Evolutionary conservation across 2,797 vertebrate genomes (phyloP), one percentile per base, ranked within the genome.

Genomic region (Moxostoma hubbsi): DNA sequence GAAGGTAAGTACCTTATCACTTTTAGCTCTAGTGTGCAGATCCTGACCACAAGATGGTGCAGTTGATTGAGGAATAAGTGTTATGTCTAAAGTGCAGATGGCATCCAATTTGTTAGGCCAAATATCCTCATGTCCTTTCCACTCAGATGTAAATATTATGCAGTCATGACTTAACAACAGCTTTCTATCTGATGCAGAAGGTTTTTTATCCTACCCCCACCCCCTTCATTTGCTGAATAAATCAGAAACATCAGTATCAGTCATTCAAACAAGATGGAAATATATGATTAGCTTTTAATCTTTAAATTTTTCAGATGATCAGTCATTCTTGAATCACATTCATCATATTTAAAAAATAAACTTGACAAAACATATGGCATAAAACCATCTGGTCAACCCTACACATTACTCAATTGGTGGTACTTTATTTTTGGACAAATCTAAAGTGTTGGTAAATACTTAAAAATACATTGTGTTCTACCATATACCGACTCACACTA

Each of bases 31-130:
- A 24, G 24, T 2, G 4, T 43, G n/a, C 24, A 1, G 11, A 10
- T n/a, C 11, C 8, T 62, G 36, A 64, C 79, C 84, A 83, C 81
- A 62, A 83, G 79, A 81, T 83, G 79, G 72, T 53, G 51, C 68
- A 66, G 51, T 73, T 83, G 81, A 55, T 49, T 77, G 73, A 46
- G 11, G 24, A 24, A 24, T 24, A 24, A 24, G 72, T 57, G 43
- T 59, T 47, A 9, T 18, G 5, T 15, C 43, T 54, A 15, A 7
- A 63, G 24, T 43, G 10, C 4, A 65, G 9, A 75, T 0, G 7
- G 4, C 46, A 63, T 8, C 15, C 9, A 59, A 24, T 24, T 61
- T 50, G 15, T 9, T 7, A 57, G n/a, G 36, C 9, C 53, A 11
- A 24, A 24, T 47, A n/a, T 18, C 16, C 10, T 1, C 5, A 8